These are phyloP conservation scores for Rhipidura dahli DNA, from an alignment of 2,113 vertebrate species.

Conservation along the genomic window DNA sequence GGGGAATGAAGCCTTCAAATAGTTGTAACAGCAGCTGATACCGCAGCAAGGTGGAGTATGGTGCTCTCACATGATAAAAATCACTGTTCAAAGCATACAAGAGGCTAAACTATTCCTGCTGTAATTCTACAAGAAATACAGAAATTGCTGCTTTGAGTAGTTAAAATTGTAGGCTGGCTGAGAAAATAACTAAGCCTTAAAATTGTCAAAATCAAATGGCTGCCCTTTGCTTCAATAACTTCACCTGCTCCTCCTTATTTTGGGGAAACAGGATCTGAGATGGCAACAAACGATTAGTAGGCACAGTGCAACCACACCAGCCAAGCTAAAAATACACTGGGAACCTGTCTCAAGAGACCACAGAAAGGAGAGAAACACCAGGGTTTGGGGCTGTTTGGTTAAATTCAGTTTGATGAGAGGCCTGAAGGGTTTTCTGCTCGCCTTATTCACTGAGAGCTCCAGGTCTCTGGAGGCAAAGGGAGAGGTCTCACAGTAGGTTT, in stretches of 20 bases:
- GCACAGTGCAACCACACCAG: not conserved
- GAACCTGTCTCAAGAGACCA: not conserved
- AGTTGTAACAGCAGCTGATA: not conserved
- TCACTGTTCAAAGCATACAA: not conserved
- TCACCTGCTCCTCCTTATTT: not conserved
- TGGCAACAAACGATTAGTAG: not conserved
- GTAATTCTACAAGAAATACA: not conserved
- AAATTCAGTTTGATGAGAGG: not conserved
- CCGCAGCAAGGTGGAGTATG: not conserved
- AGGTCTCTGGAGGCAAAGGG: not conserved
- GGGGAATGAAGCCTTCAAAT: not conserved
- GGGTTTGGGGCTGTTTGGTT: not conserved
- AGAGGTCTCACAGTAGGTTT: not conserved
- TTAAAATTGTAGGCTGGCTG: not conserved
- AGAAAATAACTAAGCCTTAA: not conserved
- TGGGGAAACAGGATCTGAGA: not conserved
- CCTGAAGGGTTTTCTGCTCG: not conserved
- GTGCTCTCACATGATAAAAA: accelerated
- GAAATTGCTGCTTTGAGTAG: not conserved
- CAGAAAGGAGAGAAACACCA: not conserved
- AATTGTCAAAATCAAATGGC: accelerated
- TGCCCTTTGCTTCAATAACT: not conserved
- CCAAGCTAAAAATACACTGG: not conserved
- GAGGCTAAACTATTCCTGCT: not conserved
- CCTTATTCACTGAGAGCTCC: accelerated